Evolutionary conservation across 1,140 invertebrate species (phyloP).

Genomic region (Drosophila kikkawai): DNA sequence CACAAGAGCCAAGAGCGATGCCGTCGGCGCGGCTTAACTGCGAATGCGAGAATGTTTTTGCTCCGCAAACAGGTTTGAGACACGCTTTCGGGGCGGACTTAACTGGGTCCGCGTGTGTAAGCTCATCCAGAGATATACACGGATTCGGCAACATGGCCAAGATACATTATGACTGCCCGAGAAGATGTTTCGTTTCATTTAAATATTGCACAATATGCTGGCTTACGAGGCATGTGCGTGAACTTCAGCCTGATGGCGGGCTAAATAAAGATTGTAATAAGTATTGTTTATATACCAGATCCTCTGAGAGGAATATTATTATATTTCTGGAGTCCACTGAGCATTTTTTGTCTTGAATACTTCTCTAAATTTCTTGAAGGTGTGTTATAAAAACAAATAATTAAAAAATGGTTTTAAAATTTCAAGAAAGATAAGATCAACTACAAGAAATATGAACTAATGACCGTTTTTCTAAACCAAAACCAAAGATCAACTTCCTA

Average conservation of each 20-base stretch:
- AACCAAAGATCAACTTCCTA: background rate
- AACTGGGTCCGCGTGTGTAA: constrained; percentile 39
- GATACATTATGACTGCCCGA: constrained; percentile 34
- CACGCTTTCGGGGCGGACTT: constrained; percentile 32
- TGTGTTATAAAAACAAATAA: background rate
- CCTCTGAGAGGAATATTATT: background rate
- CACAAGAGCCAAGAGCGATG: constrained; percentile 28
- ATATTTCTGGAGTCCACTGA: background rate
- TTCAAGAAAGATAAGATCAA: too few species aligned
- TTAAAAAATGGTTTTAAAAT: background rate
- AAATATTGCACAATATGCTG: constrained; percentile 49
- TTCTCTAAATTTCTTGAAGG: background rate
- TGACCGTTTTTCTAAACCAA: background rate
- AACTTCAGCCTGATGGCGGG: background rate
- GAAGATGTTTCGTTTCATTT: constrained; percentile 41
- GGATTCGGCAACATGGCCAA: constrained; percentile 1
- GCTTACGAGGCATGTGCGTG: constrained; percentile 28
- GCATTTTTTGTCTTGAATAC: background rate
- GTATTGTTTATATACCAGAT: background rate
- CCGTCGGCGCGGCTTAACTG: constrained; percentile 37
- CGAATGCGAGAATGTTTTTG: constrained; percentile 37
- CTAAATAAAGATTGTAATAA: constrained; percentile 8
- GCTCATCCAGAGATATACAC: constrained; percentile 31
- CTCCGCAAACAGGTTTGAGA: constrained; percentile 41
- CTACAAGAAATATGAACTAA: background rate